Base-by-base conservation (phyloP, 2,888 invertebrate species). In the Drosophila yooni region DNA sequence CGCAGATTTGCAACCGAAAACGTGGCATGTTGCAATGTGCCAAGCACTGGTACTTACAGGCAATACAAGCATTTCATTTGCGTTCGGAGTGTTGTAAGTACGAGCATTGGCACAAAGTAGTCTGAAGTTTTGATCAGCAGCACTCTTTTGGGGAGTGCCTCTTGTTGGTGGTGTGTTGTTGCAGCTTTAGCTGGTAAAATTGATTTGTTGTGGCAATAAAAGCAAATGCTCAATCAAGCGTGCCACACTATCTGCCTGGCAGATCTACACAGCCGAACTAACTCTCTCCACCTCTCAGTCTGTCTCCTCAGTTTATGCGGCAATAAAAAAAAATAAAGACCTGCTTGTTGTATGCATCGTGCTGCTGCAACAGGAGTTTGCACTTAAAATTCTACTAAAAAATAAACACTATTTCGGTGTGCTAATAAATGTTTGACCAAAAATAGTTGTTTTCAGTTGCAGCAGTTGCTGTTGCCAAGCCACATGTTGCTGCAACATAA, bases 191-290 rank as follows among this genome's bases (percentile, higher is more conserved):
- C 74, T 68, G 74, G 59, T 76, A 80, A 87, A 87, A 87, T 87
- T 87, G 87, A 87, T 87, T 89, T 87, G 87, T 87, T 87, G 87
- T 83, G 80, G 89, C 87, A 85, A 80, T 72, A 89, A 84, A 87
- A 85, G 59, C 82, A 67, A 80, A 74, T 82, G 87, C 74, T 89
- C 89, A 86, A 87, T 86, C 89, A 86, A 79, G 74, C 82, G 62
- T 75, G 82, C 87, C 69, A 68, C 75, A 58, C 66, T 52, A 82
- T 85, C 85, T 70, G 43, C 51, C 46, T 7, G 59, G 59, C 69
- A 70, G 65, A 81, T 78, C 77, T 71, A 54, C 58, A 68, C 59
- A 65, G 36, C 54, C 52, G 33, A 50, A 50, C 65, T 65, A 46
- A 46, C 70, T 77, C 31, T 43, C 56, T 59, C 38, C 27, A 1